phyloP scores from a whole-genome alignment of 2,113 vertebrate species.

The Cavia porcellus region DNA sequence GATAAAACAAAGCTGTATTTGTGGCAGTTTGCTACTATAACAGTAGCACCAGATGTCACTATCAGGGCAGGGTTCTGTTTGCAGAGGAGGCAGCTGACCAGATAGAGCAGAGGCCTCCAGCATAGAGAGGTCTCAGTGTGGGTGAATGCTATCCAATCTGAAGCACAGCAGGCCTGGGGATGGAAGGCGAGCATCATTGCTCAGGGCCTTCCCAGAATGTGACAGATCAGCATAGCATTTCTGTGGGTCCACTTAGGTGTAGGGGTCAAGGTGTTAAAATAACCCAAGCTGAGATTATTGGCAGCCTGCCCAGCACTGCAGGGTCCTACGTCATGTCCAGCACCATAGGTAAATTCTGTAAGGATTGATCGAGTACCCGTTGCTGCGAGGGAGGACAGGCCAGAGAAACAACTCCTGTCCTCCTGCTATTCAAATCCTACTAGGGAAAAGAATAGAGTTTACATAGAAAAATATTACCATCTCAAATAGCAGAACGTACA shows the following conservation, averaged over 20 bases:
- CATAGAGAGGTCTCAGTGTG: background rate
- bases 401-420: background rate
- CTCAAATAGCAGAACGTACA: background rate
- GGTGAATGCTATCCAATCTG: background rate
- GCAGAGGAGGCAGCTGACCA: background rate
- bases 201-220: background rate
- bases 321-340: background rate
- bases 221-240: fast-evolving
- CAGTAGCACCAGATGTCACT: fast-evolving
- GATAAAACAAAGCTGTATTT: background rate
- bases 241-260: too few species aligned
- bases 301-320: fast-evolving
- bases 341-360: fast-evolving
- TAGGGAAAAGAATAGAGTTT: background rate
- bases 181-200: too few species aligned
- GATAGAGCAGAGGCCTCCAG: background rate
- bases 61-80: too few species aligned
- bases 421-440: background rate
- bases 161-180: background rate
- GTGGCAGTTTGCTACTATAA: background rate
- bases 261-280: background rate
- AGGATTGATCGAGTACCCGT: fast-evolving
- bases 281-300: background rate
- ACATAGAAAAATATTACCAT: background rate
- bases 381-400: fast-evolving